Percentiles rank a stretch among this genome's conserved stretches.
These are phyloP conservation scores for Bombylius discolor DNA, from an alignment of 2,888 invertebrate genomes.

Conservation along the genomic window DNA sequence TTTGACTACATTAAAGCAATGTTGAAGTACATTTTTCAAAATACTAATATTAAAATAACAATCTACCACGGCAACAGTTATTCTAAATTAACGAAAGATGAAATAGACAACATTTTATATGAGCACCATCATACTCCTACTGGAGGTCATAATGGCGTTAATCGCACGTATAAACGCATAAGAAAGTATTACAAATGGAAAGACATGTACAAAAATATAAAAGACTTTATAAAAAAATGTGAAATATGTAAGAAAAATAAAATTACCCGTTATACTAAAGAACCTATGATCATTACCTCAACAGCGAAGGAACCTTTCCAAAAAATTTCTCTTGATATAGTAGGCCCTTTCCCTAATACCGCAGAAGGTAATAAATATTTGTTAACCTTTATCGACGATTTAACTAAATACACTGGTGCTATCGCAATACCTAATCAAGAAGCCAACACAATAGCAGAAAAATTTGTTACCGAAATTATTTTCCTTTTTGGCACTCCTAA, in stretches of 20 bases:
- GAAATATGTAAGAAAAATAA: constrained; percentile 13
- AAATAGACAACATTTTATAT: constrained; percentile 10
- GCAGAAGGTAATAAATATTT: constrained; percentile 18
- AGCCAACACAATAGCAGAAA: constrained; percentile 23
- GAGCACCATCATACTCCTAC: constrained; percentile 13
- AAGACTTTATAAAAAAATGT: constrained; percentile 21
- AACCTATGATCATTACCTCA: neutral
- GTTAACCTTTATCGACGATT: constrained; percentile 19
- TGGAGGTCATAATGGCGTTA: constrained; percentile 16
- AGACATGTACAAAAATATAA: constrained; percentile 23
- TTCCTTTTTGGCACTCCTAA: neutral
- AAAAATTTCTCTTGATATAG: constrained; percentile 21
- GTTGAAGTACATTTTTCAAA: no score
- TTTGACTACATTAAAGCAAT: no score
- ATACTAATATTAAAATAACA: no score
- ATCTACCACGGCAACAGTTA: no score
- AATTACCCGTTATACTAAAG: constrained; percentile 14
- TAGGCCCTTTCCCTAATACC: constrained; percentile 19
- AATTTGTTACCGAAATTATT: neutral
- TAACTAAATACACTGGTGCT: constrained; percentile 21
- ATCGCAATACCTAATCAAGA: constrained; percentile 20
- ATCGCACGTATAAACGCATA: constrained; percentile 17
- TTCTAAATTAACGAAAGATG: no score
- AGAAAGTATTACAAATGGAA: constrained; percentile 21
- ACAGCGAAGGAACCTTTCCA: constrained; percentile 15